Percentiles rank a stretch among this genome's conserved stretches.
These are phyloP conservation scores for Albula goreensis DNA, from an alignment of 2,113 vertebrate species.

Conservation along the genomic window DNA sequence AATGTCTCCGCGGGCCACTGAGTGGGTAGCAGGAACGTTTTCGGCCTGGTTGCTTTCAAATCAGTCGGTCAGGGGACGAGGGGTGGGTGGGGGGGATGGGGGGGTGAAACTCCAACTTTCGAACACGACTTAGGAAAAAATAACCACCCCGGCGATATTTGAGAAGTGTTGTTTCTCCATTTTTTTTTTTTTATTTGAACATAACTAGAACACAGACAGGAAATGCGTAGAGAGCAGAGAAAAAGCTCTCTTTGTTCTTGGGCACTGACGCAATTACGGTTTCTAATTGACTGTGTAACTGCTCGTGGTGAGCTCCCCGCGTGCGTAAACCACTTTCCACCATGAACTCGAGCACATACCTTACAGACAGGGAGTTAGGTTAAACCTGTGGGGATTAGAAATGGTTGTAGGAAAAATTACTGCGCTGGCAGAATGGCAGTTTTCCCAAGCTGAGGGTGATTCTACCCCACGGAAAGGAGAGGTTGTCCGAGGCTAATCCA, in stretches of 20 bases:
- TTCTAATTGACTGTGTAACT: background rate
- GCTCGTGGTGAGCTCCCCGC: no score
- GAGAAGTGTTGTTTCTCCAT: background rate
- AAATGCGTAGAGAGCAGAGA: background rate
- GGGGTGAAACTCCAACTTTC: background rate
- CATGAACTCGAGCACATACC: background rate
- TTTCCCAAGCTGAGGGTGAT: background rate
- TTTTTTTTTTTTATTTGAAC: background rate
- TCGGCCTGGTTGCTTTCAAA: background rate
- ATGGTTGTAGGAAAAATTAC: conserved; percentile 12
- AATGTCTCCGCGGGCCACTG: background rate
- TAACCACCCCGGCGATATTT: background rate
- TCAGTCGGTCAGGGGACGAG: background rate
- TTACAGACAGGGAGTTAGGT: background rate
- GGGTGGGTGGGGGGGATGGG: background rate
- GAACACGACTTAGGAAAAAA: background rate
- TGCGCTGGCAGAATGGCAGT: background rate
- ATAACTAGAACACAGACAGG: background rate
- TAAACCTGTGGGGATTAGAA: conserved; percentile 9
- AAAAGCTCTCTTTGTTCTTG: background rate
- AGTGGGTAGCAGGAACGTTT: background rate
- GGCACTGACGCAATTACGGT: background rate
- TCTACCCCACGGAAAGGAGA: conserved; percentile 5
- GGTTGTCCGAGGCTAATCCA: conserved; percentile 23
- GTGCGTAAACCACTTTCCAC: background rate